phyloP scores from a whole-genome alignment of 2,888 invertebrate genomes.

The Poecilus cupreus region DNA sequence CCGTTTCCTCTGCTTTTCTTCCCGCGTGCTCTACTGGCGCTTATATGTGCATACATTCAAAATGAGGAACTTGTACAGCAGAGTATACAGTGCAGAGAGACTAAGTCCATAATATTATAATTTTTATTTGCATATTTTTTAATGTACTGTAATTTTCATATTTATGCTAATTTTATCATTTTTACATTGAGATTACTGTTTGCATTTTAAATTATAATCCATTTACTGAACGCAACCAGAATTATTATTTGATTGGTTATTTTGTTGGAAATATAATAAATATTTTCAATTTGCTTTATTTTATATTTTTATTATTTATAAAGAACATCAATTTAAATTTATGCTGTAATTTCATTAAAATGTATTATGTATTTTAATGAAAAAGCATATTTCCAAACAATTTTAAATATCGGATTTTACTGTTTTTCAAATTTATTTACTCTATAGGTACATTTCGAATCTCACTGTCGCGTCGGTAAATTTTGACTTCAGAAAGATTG shows the following conservation, averaged over 20 bases:
- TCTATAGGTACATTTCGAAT: no score
- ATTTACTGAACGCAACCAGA: background rate
- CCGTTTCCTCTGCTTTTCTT: background rate
- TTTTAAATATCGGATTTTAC: no score
- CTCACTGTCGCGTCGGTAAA: no score
- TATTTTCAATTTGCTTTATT: no score
- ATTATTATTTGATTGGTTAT: background rate
- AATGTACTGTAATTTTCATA: slow-evolving; percentile 23
- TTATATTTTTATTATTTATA: no score
- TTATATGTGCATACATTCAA: background rate
- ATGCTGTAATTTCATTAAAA: no score
- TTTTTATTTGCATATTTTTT: slow-evolving; percentile 29
- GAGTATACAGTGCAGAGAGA: background rate
- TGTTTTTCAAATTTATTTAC: no score
- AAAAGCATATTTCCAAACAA: no score
- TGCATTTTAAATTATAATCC: slow-evolving; percentile 10
- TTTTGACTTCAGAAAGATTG: no score
- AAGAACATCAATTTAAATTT: no score
- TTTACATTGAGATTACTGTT: background rate
- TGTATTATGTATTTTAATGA: no score
- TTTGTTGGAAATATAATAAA: no score
- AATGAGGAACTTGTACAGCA: background rate
- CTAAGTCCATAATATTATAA: background rate
- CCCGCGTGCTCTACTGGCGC: background rate
- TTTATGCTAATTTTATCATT: slow-evolving; percentile 7